Conservation (phyloP, 2,888 invertebrate genomes). For the Philereme transversata region DNA sequence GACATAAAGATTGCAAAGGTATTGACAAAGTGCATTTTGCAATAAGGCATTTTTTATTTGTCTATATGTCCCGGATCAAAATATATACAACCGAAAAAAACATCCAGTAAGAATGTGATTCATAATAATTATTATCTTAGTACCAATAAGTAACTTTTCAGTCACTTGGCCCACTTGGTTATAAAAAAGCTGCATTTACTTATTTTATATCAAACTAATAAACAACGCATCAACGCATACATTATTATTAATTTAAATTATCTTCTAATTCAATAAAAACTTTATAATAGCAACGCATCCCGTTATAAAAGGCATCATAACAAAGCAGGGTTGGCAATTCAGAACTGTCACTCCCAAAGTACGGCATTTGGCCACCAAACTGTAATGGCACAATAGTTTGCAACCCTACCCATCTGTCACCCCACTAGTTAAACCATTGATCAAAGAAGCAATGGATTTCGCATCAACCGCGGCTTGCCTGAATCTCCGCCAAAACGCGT, state of each 20-base stretch:
- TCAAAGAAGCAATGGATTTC: too few relatives aligned
- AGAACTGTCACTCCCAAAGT: conserved; percentile 72
- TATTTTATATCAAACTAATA: neutral
- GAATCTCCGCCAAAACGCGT: too few relatives aligned
- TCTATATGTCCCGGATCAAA: too few relatives aligned
- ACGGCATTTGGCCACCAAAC: conserved; percentile 72
- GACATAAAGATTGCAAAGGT: too few relatives aligned
- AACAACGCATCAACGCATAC: neutral
- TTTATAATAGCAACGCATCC: conserved; percentile 26
- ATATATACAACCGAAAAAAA: too few relatives aligned
- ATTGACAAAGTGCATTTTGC: too few relatives aligned
- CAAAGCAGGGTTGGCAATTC: conserved; percentile 64
- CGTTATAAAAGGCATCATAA: conserved; percentile 30
- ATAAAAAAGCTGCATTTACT: neutral
- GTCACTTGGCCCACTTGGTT: too few relatives aligned
- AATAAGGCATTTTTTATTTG: too few relatives aligned
- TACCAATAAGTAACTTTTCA: too few relatives aligned
- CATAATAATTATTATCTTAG: too few relatives aligned
- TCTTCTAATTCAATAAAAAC: conserved; percentile 32
- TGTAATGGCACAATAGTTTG: conserved; percentile 81
- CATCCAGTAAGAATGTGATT: too few relatives aligned
- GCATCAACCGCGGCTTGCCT: too few relatives aligned
- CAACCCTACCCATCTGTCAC: conserved; percentile 82
- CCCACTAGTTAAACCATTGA: conserved; percentile 59
- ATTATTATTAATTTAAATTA: conserved; percentile 24